Conservation (phyloP, 30 jellyfish, hydroid and myxozoan species). For the Cassiopea andromeda region DNA sequence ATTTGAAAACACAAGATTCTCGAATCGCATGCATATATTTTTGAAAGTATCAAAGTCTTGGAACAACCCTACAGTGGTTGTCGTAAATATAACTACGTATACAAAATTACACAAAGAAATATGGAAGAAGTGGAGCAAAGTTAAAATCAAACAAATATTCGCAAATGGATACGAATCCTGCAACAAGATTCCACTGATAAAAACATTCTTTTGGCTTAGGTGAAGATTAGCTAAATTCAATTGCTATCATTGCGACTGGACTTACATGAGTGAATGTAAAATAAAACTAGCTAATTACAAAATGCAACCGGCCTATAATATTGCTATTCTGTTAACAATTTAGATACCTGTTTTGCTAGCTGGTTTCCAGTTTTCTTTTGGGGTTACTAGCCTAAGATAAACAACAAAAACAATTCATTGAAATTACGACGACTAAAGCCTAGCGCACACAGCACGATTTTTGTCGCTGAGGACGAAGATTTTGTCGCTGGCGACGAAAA, state of each 20-base stretch:
- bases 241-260: too few species aligned
- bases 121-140: too few species aligned
- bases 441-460: background rate
- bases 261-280: background rate
- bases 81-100: too few species aligned
- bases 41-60: background rate
- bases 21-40: background rate
- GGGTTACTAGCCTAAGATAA: conserved; percentile 80
- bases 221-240: too few species aligned
- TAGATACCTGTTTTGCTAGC: conserved; percentile 73
- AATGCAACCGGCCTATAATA: background rate
- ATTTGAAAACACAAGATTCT: background rate
- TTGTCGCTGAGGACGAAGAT: background rate
- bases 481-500: too few species aligned
- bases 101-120: too few species aligned
- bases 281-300: background rate
- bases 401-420: background rate
- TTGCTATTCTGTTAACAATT: background rate
- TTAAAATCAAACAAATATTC: too few species aligned
- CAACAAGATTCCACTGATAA: too few species aligned
- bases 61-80: background rate
- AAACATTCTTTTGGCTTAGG: too few species aligned
- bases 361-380: conserved; percentile 89
- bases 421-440: background rate
- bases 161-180: too few species aligned